phyloP scores from a whole-genome alignment of 1,140 invertebrate species.

The Camponotus pennsylvanicus region DNA sequence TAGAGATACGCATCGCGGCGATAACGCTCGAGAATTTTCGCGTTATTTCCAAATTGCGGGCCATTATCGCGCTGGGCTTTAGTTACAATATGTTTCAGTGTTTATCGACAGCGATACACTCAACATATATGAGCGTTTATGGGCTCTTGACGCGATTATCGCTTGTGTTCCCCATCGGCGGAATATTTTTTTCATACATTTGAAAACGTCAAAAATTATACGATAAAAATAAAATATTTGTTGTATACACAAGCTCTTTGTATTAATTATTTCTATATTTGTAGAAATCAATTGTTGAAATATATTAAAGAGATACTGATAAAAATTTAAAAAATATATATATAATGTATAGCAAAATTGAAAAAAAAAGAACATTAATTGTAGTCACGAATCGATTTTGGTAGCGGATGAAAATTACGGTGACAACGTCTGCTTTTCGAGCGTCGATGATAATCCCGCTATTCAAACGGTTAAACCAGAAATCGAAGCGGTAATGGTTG shows the following conservation, averaged over 20 bases:
- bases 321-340: too few relatives aligned
- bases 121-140: conserved; percentile 31
- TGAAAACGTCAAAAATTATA: conserved; percentile 20
- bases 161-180: neutral
- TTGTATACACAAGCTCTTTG: too few relatives aligned
- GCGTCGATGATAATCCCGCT: neutral
- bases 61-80: conserved; percentile 49
- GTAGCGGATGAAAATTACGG: neutral
- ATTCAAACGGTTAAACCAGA: conserved; percentile 29
- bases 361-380: neutral
- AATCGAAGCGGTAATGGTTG: conserved; percentile 16
- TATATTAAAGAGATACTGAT: too few relatives aligned
- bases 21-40: conserved; percentile 47
- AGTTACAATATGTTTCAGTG: conserved; percentile 39
- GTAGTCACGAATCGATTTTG: neutral
- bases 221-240: conserved; percentile 12
- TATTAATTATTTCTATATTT: neutral
- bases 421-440: neutral
- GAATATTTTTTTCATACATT: conserved; percentile 36
- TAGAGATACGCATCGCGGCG: conserved; percentile 8
- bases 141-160: conserved; percentile 28
- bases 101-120: conserved; percentile 37
- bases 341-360: neutral
- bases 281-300: too few relatives aligned
- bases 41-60: conserved; percentile 42